Percentiles rank a stretch among this genome's conserved stretches.
Evolutionary conservation across 2,888 invertebrate species (phyloP).

Genomic region (Cerceris ruficornis): DNA sequence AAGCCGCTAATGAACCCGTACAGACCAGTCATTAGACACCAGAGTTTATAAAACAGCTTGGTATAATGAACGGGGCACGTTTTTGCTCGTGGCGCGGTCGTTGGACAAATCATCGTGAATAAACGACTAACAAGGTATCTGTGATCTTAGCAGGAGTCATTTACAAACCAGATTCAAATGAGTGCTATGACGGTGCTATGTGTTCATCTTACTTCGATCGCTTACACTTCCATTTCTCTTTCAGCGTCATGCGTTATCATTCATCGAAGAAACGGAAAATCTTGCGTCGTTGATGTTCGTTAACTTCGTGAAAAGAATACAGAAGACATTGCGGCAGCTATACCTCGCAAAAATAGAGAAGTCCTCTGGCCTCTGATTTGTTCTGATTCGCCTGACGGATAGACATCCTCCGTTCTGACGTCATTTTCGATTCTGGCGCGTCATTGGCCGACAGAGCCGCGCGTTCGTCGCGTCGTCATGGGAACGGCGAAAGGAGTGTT

Average conservation of each 20-base stretch:
- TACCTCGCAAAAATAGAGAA: too few relatives aligned
- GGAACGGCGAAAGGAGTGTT: too few relatives aligned
- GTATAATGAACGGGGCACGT: slow-evolving; percentile 55
- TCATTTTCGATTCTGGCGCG: too few relatives aligned
- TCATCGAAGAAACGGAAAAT: neutral
- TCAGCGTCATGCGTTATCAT: neutral
- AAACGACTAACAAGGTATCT: slow-evolving; percentile 34
- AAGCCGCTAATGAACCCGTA: slow-evolving; percentile 56
- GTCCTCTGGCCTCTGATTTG: too few relatives aligned
- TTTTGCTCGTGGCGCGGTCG: slow-evolving; percentile 38
- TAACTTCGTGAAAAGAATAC: neutral
- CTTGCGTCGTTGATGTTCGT: neutral
- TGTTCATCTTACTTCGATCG: slow-evolving; percentile 1
- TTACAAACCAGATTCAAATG: slow-evolving; percentile 48
- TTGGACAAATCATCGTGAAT: slow-evolving; percentile 51
- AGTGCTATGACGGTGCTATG: slow-evolving; percentile 27
- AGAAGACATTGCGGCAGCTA: too few relatives aligned
- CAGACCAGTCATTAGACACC: slow-evolving; percentile 51
- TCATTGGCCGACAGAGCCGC: too few relatives aligned
- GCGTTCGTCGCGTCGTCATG: too few relatives aligned
- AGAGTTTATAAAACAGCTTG: slow-evolving; percentile 42
- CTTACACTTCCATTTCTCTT: slow-evolving; percentile 20
- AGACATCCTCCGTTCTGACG: too few relatives aligned
- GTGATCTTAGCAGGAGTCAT: slow-evolving; percentile 38
- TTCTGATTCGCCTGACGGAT: too few relatives aligned